Conservation (phyloP, 2,888 invertebrate genomes). For the Drosophila sordidula region DNA sequence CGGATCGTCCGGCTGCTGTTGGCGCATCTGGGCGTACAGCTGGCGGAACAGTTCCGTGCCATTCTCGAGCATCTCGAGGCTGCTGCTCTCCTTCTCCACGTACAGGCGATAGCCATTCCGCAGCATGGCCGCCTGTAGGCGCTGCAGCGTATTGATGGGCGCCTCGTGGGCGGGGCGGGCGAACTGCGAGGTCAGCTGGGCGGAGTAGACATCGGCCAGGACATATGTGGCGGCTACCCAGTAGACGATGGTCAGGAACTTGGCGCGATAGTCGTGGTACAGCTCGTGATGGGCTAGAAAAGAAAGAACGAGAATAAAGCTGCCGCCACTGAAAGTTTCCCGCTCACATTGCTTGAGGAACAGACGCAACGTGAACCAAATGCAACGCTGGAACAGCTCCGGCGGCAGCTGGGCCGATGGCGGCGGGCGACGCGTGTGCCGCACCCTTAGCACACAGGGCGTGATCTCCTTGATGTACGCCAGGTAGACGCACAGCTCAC, state of each 20-base stretch:
- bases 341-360: constrained; percentile 90
- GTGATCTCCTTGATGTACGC: constrained; percentile 83
- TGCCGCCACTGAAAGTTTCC: too few species aligned
- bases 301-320: too few species aligned
- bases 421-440: constrained; percentile 43
- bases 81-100: constrained; percentile 91
- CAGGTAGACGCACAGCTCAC: constrained; percentile 64
- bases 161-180: constrained; percentile 90
- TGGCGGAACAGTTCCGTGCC: constrained; percentile 91
- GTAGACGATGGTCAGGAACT: constrained; percentile 89
- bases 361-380: constrained; percentile 90
- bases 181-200: constrained; percentile 90
- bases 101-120: constrained; percentile 88
- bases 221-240: constrained; percentile 92
- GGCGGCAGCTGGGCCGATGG: constrained; percentile 65
- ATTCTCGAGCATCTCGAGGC: constrained; percentile 90
- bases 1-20: constrained; percentile 82
- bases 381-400: constrained; percentile 87
- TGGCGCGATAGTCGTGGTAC: constrained; percentile 88
- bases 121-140: constrained; percentile 89
- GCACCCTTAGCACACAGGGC: constrained; percentile 50
- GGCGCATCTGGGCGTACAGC: constrained; percentile 89
- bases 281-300: constrained; percentile 85
- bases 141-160: constrained; percentile 88
- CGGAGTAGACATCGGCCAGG: constrained; percentile 92